Conservation (phyloP, 1,140 invertebrate genomes). For the Meteorus sp. region DNA sequence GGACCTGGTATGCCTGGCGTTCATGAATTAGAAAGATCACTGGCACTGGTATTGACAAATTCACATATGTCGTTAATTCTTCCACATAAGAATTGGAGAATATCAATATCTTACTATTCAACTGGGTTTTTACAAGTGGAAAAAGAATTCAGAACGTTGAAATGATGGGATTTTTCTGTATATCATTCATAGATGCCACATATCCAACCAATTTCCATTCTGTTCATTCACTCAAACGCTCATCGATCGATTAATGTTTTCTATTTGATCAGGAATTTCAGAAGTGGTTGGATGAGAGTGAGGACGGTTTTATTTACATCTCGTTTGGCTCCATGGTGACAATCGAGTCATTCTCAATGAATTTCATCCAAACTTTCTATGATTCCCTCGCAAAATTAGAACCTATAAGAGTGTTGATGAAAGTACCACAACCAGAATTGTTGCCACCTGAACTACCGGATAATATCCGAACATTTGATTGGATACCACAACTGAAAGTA, state of each 20-base stretch:
- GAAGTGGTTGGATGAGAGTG: slow-evolving; percentile 66
- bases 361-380: slow-evolving; percentile 32
- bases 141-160: too few relatives aligned
- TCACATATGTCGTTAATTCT: slow-evolving; percentile 60
- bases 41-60: slow-evolving; percentile 63
- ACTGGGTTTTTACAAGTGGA: slow-evolving; percentile 34
- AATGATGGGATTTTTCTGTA: too few relatives aligned
- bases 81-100: slow-evolving; percentile 64
- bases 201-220: too few relatives aligned
- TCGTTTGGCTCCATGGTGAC: slow-evolving; percentile 70
- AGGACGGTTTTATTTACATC: slow-evolving; percentile 70
- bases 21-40: slow-evolving; percentile 51
- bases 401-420: slow-evolving; percentile 40
- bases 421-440: slow-evolving; percentile 36
- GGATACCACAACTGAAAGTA: slow-evolving; percentile 68
- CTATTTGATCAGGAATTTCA: slow-evolving; percentile 63
- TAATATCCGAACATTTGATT: slow-evolving; percentile 64
- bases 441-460: slow-evolving; percentile 53
- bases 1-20: slow-evolving; percentile 48
- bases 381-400: slow-evolving; percentile 39
- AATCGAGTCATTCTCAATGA: slow-evolving; percentile 58
- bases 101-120: slow-evolving; percentile 55
- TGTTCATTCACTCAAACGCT: slow-evolving; percentile 1
- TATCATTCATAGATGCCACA: too few relatives aligned
- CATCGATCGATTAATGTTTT: slow-evolving; percentile 20